Evolutionary conservation across 23 tunicate species (phyloP).

Genomic region (Halocynthia aurantium): DNA sequence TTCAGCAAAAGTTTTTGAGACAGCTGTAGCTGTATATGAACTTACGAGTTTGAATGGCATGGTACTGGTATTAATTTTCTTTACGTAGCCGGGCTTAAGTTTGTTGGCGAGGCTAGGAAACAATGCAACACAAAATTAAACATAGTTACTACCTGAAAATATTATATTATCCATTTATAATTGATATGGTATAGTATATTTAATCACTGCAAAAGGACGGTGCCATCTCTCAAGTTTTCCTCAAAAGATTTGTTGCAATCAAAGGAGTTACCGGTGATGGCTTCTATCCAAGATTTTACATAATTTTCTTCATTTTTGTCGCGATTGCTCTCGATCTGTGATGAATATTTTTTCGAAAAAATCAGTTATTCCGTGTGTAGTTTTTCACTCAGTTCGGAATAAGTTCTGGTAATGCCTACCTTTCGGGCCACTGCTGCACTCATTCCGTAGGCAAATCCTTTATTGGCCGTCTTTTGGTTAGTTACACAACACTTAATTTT

Average conservation of each 20-base stretch:
- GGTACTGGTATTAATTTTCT: constrained; percentile 20
- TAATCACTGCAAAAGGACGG: constrained; percentile 48
- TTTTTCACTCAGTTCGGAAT: no score
- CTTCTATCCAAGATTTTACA: constrained; percentile 58
- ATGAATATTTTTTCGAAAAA: not conserved
- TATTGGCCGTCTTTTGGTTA: constrained; percentile 38
- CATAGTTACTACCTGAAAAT: no score
- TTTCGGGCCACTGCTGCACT: constrained; percentile 84
- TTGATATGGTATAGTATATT: not conserved
- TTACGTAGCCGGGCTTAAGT: constrained; percentile 29
- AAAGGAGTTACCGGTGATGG: constrained; percentile 37
- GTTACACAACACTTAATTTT: no score
- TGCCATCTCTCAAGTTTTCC: constrained; percentile 48
- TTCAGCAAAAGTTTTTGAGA: not conserved
- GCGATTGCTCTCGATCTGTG: constrained; percentile 64
- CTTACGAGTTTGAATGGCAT: constrained; percentile 45
- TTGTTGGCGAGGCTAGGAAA: constrained; percentile 28
- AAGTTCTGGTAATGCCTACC: constrained; percentile 18
- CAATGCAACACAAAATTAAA: not conserved
- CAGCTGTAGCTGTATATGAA: not conserved
- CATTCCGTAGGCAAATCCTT: constrained; percentile 84
- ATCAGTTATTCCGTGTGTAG: not conserved
- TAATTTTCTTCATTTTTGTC: constrained; percentile 45
- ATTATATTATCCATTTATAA: not conserved
- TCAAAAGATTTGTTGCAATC: constrained; percentile 27